Evolutionary conservation across 1,140 invertebrate genomes (phyloP).

Genomic region (Tetragnatha versicolor): DNA sequence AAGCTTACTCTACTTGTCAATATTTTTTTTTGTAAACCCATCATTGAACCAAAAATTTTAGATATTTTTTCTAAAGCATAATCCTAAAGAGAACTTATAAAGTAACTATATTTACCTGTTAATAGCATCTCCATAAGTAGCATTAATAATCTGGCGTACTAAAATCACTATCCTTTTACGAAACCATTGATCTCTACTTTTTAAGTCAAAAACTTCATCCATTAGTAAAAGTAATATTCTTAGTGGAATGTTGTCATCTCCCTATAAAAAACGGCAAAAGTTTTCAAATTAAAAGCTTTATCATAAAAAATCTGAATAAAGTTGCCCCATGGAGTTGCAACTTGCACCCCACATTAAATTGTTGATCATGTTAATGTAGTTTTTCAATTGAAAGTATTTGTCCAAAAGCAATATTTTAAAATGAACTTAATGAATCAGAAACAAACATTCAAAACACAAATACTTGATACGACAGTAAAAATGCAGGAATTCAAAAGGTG

Average conservation of each 20-base stretch:
- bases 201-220: slow-evolving; percentile 91
- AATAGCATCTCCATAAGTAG: slow-evolving; percentile 69
- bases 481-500: not conserved
- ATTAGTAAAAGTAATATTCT: slow-evolving; percentile 84
- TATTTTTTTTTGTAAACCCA: too few relatives aligned
- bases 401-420: too few relatives aligned
- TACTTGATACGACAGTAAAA: slow-evolving; percentile 29
- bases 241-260: slow-evolving; percentile 84
- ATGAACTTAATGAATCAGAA: too few relatives aligned
- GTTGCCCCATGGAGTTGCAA: too few relatives aligned
- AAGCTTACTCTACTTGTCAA: too few relatives aligned
- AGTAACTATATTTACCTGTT: slow-evolving; percentile 59
- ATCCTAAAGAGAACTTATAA: not conserved
- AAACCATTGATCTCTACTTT: slow-evolving; percentile 87
- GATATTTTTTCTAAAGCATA: not conserved
- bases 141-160: slow-evolving; percentile 77
- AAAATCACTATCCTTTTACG: slow-evolving; percentile 80
- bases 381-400: too few relatives aligned
- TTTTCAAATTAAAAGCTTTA: too few relatives aligned
- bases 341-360: too few relatives aligned
- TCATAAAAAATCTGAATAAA: too few relatives aligned
- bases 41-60: too few relatives aligned
- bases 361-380: too few relatives aligned
- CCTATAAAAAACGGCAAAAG: slow-evolving; percentile 66
- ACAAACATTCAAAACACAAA: slow-evolving; percentile 71